Evolutionary conservation across 2,888 invertebrate genomes (phyloP).

Genomic region (Ophion slaviceki): DNA sequence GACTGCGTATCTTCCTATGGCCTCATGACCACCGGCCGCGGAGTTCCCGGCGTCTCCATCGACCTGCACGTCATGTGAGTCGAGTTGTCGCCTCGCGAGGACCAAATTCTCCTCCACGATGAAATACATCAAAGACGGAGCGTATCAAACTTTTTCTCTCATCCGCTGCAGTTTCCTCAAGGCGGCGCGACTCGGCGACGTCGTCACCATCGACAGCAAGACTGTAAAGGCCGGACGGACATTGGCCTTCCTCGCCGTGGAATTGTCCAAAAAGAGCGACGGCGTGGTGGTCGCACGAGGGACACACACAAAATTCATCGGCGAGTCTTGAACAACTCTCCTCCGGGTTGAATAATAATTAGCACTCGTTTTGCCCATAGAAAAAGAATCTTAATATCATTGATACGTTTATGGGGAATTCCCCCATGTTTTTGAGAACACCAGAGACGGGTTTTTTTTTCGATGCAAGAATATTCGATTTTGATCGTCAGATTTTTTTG

Average conservation of each 20-base stretch:
- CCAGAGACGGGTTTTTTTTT: background rate
- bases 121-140: background rate
- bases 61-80: slow-evolving; percentile 92
- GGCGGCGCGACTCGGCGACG: slow-evolving; percentile 91
- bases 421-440: background rate
- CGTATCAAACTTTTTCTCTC: slow-evolving; percentile 74
- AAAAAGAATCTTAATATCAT: no score
- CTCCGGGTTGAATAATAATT: background rate
- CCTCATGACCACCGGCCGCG: slow-evolving; percentile 87
- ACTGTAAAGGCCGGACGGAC: slow-evolving; percentile 91
- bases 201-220: slow-evolving; percentile 90
- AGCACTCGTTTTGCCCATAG: background rate
- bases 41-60: slow-evolving; percentile 91
- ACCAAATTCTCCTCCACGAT: no score
- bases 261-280: slow-evolving; percentile 90
- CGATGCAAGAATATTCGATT: no score
- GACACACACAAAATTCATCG: slow-evolving; percentile 89
- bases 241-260: slow-evolving; percentile 93
- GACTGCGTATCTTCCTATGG: slow-evolving; percentile 92
- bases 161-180: slow-evolving; percentile 88
- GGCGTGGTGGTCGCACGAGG: slow-evolving; percentile 92
- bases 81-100: no score
- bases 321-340: slow-evolving; percentile 10
- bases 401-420: background rate
- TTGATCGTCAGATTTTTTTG: background rate